Evolutionary conservation across 92 coral and sea anemone genomes (phyloP), one percentile per base, ranked within the genome.

Genomic region (Epizoanthus ramosus): DNA sequence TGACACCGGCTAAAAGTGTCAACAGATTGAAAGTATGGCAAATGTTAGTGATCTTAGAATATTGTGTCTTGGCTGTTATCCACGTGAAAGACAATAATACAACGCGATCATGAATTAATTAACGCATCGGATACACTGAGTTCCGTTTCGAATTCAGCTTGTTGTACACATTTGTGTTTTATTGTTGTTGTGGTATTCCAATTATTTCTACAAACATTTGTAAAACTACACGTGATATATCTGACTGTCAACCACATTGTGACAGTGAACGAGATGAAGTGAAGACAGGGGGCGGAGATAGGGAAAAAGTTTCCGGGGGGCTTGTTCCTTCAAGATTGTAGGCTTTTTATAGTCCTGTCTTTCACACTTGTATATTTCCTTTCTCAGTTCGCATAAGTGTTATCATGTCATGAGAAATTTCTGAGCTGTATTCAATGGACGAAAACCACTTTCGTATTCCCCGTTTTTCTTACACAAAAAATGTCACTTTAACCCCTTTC

Each of bases 81-180:
- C 82, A 77, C 82, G 82, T 77, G 82, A 60, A 59, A 5, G 22
- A 18, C 58, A 41, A 61, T 24, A 39, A 12, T 60, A 77, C 22
- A 59, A 35, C 23, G 31, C 25, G 3, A n/a, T n/a, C 8, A 75
- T 75, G 80, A 75, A 75, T 57, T 59, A 39, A 33, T 41, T 71
- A 71, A 68, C 63, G 7, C 21, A 61, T 21, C 39, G 31, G 19
- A 45, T 23, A 59, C 23, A 31, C 54, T 53, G 33, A 77, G 59
- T 61, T 77, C 82, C 71, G 82, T 77, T 76, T 72, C 63, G 6
- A 74, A 58, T 59, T 39, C 22, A 18, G 60, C 59, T 14, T 57
- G 70, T 63, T 77, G 13, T 43, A 63, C 68, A 77, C 69, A 60
- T 37, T 59, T 59, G 59, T 76, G 68, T 76, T 76, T 77, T 61